A percentile compares a stretch with the other conserved stretches of the same genome.
These are phyloP conservation scores for Stylophora pistillata DNA, from an alignment of 64 coral and sea anemone species.

Conservation along the genomic window DNA sequence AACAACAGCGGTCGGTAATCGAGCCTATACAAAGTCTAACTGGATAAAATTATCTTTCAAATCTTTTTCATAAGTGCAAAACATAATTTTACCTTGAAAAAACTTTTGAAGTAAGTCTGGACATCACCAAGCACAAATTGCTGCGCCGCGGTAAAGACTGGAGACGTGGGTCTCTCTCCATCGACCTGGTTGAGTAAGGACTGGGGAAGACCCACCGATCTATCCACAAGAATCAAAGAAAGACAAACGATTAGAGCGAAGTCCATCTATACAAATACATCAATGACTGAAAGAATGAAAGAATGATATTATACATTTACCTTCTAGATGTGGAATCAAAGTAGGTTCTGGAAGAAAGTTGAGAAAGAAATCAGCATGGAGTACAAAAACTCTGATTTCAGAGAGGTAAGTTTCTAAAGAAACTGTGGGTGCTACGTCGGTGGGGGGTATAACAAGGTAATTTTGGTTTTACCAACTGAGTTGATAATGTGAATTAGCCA, in stretches of 20 bases:
- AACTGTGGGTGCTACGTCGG: no score
- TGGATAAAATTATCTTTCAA: neutral
- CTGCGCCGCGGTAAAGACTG: constrained; percentile 70
- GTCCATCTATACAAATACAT: neutral
- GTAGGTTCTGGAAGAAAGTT: constrained; percentile 69
- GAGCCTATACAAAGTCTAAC: neutral
- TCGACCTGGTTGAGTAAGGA: constrained; percentile 58
- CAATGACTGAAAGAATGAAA: neutral
- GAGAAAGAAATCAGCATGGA: neutral
- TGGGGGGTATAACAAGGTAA: no score
- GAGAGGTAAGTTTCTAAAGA: no score
- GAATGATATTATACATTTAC: neutral
- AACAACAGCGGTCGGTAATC: no score
- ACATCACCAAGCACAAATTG: constrained; percentile 71
- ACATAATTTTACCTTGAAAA: constrained; percentile 63
- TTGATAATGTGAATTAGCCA: no score
- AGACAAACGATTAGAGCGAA: neutral
- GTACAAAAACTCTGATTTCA: no score
- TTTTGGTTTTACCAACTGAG: no score
- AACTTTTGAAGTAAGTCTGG: constrained; percentile 74
- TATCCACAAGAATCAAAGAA: neutral
- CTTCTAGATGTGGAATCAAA: constrained; percentile 77
- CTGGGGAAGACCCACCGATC: constrained; percentile 53
- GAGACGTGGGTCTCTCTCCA: constrained; percentile 71
- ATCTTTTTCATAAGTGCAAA: neutral